Evolutionary conservation across 2,888 invertebrate species (phyloP).

Genomic region (Octodonta nipae): DNA sequence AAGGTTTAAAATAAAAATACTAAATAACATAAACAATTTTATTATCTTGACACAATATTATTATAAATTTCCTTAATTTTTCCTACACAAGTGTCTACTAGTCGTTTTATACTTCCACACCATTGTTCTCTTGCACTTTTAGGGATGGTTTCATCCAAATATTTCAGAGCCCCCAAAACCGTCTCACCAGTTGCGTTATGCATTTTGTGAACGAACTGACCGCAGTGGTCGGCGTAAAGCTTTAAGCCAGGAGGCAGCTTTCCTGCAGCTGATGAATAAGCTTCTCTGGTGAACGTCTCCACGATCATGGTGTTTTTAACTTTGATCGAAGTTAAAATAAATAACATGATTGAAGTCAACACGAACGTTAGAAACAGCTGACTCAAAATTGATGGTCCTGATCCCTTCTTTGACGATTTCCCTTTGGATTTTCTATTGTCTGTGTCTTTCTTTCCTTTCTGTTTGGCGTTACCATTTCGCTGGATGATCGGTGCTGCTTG

Average conservation of each 20-base stretch:
- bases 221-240: constrained; percentile 4
- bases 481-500: neutral
- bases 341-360: constrained; percentile 4
- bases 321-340: constrained; percentile 8
- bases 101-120: neutral
- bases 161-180: constrained; percentile 5
- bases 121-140: constrained; percentile 5
- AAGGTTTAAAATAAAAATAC: too few relatives aligned
- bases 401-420: neutral
- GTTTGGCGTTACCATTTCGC: neutral
- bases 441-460: neutral
- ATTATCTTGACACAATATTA: too few relatives aligned
- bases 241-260: constrained; percentile 5
- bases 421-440: neutral
- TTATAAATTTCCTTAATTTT: constrained; percentile 8
- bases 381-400: neutral
- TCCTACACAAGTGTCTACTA: neutral
- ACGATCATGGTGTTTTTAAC: constrained; percentile 6
- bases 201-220: neutral
- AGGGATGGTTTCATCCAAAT: constrained; percentile 6
- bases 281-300: constrained; percentile 4
- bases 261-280: constrained; percentile 3
- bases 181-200: constrained; percentile 7
- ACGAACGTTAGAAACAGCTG: constrained; percentile 2
- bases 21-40: too few relatives aligned